These are phyloP conservation scores for Drosophila demipolita DNA, from an alignment of 2,888 invertebrate genomes.

Conservation along the genomic window DNA sequence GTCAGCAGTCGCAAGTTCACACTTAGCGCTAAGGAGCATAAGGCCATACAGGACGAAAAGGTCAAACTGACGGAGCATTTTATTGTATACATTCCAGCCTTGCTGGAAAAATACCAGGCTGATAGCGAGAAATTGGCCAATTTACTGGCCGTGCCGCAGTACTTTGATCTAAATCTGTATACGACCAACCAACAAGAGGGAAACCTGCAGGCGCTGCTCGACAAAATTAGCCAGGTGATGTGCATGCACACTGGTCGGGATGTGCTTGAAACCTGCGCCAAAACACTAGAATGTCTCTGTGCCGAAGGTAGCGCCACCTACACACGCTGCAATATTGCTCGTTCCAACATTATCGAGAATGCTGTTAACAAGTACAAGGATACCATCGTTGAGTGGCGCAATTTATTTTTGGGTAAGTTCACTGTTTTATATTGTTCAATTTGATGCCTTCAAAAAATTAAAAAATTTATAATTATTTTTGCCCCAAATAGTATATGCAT, in stretches of 20 bases:
- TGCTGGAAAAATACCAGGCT: constrained; percentile 97
- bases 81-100: constrained; percentile 94
- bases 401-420: constrained; percentile 88
- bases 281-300: constrained; percentile 96
- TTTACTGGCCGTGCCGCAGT: constrained; percentile 96
- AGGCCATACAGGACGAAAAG: constrained; percentile 96
- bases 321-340: constrained; percentile 95
- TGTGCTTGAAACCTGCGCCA: constrained; percentile 96
- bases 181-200: constrained; percentile 96
- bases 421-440: background rate
- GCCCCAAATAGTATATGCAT: background rate
- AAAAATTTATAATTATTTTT: constrained; percentile 69
- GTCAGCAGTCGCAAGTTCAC: constrained; percentile 93
- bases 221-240: constrained; percentile 95
- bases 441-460: background rate
- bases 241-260: constrained; percentile 95
- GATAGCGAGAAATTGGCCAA: constrained; percentile 99
- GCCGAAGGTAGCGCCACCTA: constrained; percentile 94
- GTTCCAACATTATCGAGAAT: constrained; percentile 95
- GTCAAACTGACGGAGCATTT: constrained; percentile 97
- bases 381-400: constrained; percentile 94
- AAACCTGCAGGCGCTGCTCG: constrained; percentile 93
- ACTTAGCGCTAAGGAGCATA: constrained; percentile 86
- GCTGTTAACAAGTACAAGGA: constrained; percentile 95
- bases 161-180: constrained; percentile 98